Evolutionary conservation across 2,797 vertebrate species (phyloP).

Genomic region (Rhinella marina): DNA sequence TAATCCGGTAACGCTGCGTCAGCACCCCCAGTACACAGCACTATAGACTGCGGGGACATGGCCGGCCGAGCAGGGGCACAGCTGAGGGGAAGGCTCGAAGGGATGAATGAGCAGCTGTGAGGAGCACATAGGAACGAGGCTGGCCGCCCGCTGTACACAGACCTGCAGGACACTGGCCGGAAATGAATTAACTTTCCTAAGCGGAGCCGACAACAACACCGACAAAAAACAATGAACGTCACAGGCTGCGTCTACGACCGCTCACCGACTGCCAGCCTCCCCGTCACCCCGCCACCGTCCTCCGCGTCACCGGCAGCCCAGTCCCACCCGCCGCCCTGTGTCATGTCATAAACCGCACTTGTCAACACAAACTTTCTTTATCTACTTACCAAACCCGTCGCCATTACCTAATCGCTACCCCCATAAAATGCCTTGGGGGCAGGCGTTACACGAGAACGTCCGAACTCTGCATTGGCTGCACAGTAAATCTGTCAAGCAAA

Average conservation of each 20-base stretch:
- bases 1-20: too few relatives aligned
- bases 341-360: background rate
- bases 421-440: slow-evolving; percentile 66
- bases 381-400: slow-evolving; percentile 96
- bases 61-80: background rate
- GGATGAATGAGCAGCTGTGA: slow-evolving; percentile 46
- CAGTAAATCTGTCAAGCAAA: slow-evolving; percentile 58
- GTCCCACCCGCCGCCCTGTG: background rate
- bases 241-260: slow-evolving; percentile 9
- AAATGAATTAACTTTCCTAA: slow-evolving; percentile 54
- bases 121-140: background rate
- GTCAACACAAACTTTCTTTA: slow-evolving; percentile 78
- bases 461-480: slow-evolving; percentile 72
- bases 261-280: background rate
- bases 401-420: slow-evolving; percentile 90
- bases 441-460: slow-evolving; percentile 51
- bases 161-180: background rate
- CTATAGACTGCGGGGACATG: too few relatives aligned
- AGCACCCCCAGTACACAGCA: too few relatives aligned
- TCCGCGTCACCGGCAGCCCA: slow-evolving; percentile 4
- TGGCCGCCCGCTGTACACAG: slow-evolving; percentile 33
- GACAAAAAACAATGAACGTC: slow-evolving; percentile 65
- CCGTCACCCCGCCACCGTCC: background rate
- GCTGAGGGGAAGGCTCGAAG: too few relatives aligned
- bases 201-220: slow-evolving; percentile 31